Base-by-base conservation (phyloP, 2,797 vertebrate species). In the Acanthurus leucopareius region DNA sequence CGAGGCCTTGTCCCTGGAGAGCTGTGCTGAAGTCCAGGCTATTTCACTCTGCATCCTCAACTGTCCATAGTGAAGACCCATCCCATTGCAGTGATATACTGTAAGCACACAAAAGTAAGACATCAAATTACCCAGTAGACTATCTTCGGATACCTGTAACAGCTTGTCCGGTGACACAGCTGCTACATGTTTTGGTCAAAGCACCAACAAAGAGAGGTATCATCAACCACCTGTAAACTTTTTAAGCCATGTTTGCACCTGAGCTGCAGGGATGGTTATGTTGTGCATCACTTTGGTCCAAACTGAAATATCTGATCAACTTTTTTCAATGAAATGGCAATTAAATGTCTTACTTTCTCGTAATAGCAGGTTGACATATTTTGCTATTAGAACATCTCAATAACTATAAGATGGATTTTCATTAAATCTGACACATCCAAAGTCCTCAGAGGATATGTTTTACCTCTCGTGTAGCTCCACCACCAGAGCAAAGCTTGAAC, bases 1-100 rank as follows among this genome's bases (percentile, higher is more conserved):
- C 93, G 53, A 88, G 90, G 90, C 68, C 89, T 80, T 6, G 58
- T 92, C 95, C 88, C 93, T 0, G 22, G 92, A 92, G 93, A 92
- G 20, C 19, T 49, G 82, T 57, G 45, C 80, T 73, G n/a, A 77
- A 85, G 87, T 85, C 90, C 89, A 53, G 59, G 84, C 76, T 42
- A 28, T 75, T 77, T 83, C 73, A 58, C 63, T 79, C 66, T 83
- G 75, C 73, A 73, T 75, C 76, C 81, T 87, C 80, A 78, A 78
- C 68, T 75, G 58, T 85, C 77, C 79, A 68, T 44, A 89, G 88
- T 85, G 84, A 86, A 81, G 90, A 88, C 77, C 70, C 73, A 72
- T 78, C 82, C 58, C 57, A 71, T 25, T 44, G 61, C 60, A 67
- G 10, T 90, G 90, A 90, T 74, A 91, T 84, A 73, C 54, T 76